Base-by-base conservation (phyloP, 2,113 vertebrate genomes). In the Cavia aperea region DNA sequence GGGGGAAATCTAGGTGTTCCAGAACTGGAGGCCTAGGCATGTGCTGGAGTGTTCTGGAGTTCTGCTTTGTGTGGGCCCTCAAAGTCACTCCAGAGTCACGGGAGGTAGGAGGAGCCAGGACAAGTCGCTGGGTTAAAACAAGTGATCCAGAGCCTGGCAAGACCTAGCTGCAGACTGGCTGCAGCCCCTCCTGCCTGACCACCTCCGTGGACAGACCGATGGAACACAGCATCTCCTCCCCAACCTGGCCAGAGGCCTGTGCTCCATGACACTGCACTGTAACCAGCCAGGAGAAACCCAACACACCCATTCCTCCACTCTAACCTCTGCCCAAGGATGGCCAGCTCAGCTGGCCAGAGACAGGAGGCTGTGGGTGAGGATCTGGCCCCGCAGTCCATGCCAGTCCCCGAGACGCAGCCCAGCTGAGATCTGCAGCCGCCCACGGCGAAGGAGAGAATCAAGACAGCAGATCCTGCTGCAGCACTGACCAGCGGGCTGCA, bases 341-440 rank as follows among this genome's bases (percentile, higher is more conserved):
- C 54, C 33, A 4, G 1, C 88, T 29, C 3, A 51, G 62, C 51
- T 60, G 26, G 15, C 21, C 46, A 49, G 78, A 58, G 51, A 58
- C 6, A 33, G 51, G 29, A 90, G 46, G n/a, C 29, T 9, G 46
- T 36, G 3, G 1, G 51, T 21, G 3, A n/a, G 56, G 60, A 84
- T 46, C 0, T 8, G 56, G 33, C 66, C 79, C 62, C 5, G 0
- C 2, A 6, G 2, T 43, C 39, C 58, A n/a, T 26, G 6, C 60
- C n/a, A 29, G 6, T 49, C 5, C 56, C 63, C 10, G 5, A 39
- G 33, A 33, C 46, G 12, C 26, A 46, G 39, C 8, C 23, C 36
- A 36, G 60, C 49, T 24, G 0, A 15, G 58, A 23, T 58, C 58
- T 54, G 49, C 14, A 31, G 70, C 68, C 54, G 36, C 62, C 24